These are phyloP conservation scores for Oryzias woworae DNA, from an alignment of 2,113 vertebrate species.

Conservation along the genomic window DNA sequence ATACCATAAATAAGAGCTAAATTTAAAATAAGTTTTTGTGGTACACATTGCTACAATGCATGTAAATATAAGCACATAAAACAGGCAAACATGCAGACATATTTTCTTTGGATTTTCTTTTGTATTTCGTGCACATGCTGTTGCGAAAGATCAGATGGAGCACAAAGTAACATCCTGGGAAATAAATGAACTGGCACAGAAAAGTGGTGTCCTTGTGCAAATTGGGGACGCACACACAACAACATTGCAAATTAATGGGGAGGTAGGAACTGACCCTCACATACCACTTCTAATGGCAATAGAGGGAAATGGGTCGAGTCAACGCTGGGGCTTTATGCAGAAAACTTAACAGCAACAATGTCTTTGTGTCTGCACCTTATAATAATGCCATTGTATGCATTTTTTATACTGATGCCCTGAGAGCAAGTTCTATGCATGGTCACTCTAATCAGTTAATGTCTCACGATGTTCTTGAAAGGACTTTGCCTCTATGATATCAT, in stretches of 20 bases:
- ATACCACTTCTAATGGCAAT: slow-evolving; percentile 10
- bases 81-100: not conserved
- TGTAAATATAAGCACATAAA: too few relatives aligned
- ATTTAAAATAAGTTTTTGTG: slow-evolving; percentile 40
- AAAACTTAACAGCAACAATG: slow-evolving; percentile 19
- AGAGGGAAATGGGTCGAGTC: slow-evolving; percentile 20
- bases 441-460: not conserved
- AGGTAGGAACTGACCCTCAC: slow-evolving; percentile 10
- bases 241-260: slow-evolving; percentile 24
- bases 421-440: not conserved
- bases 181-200: slow-evolving; percentile 12
- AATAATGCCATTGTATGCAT: slow-evolving; percentile 2
- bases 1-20: too few relatives aligned
- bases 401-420: not conserved
- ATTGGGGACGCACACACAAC: slow-evolving; percentile 6
- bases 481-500: too few relatives aligned
- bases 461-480: too few relatives aligned
- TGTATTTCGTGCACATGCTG: not conserved
- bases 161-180: slow-evolving; percentile 47
- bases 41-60: slow-evolving; percentile 12
- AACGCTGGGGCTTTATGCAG: not conserved
- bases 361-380: slow-evolving; percentile 1
- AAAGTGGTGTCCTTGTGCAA: slow-evolving; percentile 8
- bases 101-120: not conserved
- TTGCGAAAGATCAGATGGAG: slow-evolving; percentile 28